phyloP scores from a whole-genome alignment of 2,888 invertebrate genomes.

The Stramonita haemastoma region DNA sequence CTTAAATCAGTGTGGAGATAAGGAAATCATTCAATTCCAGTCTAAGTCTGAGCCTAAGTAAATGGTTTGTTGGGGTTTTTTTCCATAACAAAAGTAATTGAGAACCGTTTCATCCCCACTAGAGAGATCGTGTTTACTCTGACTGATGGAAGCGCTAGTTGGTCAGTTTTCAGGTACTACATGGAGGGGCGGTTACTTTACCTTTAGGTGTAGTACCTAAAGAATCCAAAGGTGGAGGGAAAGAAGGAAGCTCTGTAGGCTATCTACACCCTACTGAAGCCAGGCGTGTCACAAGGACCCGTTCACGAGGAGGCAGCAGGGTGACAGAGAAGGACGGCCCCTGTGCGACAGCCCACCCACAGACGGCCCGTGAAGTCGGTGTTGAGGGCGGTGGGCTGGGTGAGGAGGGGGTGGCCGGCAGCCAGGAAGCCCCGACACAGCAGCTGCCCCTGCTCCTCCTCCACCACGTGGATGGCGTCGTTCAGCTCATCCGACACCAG shows the following conservation, averaged over 20 bases:
- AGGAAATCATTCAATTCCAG: too few relatives aligned
- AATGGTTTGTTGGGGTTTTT: too few relatives aligned
- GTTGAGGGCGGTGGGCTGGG: slow-evolving; percentile 33
- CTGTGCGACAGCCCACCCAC: neutral
- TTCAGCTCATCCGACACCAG: slow-evolving; percentile 33
- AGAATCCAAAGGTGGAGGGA: too few relatives aligned
- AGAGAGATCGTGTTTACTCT: too few relatives aligned
- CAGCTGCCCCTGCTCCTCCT: neutral
- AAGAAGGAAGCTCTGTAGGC: neutral
- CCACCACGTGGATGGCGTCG: slow-evolving; percentile 28
- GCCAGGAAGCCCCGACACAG: slow-evolving; percentile 22
- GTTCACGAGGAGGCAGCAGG: neutral
- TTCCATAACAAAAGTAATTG: too few relatives aligned
- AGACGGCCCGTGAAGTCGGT: slow-evolving; percentile 11
- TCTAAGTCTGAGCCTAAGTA: too few relatives aligned
- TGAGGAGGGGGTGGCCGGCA: neutral
- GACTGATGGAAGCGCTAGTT: neutral
- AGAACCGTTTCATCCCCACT: too few relatives aligned
- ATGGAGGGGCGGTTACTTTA: too few relatives aligned
- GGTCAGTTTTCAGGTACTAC: neutral
- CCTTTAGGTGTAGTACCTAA: neutral
- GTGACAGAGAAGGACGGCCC: slow-evolving; percentile 14
- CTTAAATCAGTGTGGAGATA: too few relatives aligned
- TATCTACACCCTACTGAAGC: neutral
- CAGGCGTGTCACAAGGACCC: neutral